Percentiles rank a stretch among this genome's conserved stretches.
Evolutionary conservation across 1,140 invertebrate genomes (phyloP).

Genomic region (Linepithema humile): DNA sequence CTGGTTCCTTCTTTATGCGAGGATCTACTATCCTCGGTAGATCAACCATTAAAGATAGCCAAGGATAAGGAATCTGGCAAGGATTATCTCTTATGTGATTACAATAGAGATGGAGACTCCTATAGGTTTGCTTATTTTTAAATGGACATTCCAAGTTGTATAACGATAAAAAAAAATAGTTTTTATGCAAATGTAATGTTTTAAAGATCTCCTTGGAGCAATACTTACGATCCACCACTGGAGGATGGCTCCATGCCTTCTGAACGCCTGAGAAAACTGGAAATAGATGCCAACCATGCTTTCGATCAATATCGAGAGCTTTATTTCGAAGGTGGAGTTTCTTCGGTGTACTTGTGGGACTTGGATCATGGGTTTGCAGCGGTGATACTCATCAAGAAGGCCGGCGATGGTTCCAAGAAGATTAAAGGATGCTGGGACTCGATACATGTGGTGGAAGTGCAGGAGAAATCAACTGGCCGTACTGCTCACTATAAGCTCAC

Average conservation of each 20-base stretch:
- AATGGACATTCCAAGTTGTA: background rate
- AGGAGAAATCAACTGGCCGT: conserved; percentile 96
- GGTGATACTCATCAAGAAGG: conserved; percentile 99
- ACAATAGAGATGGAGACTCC: conserved; percentile 99
- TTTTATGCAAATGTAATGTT: background rate
- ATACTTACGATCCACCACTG: conserved; percentile 98
- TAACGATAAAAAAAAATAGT: background rate
- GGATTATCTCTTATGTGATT: conserved; percentile 99
- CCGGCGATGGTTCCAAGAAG: conserved; percentile 98
- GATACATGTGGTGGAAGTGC: conserved; percentile 99
- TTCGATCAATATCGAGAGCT: conserved; percentile 99
- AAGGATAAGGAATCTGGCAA: conserved; percentile 97
- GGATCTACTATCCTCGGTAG: conserved; percentile 98
- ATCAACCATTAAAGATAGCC: conserved; percentile 99
- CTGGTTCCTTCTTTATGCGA: conserved; percentile 98
- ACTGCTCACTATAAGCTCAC: conserved; percentile 99
- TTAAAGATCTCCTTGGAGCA: conserved; percentile 98
- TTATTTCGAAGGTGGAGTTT: conserved; percentile 99
- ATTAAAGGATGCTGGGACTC: conserved; percentile 99
- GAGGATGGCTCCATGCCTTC: conserved; percentile 99
- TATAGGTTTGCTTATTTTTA: conserved; percentile 90
- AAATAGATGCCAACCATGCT: conserved; percentile 98
- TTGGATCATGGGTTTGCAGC: conserved; percentile 99
- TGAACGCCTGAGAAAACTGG: conserved; percentile 96
- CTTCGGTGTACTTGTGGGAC: conserved; percentile 99